These are phyloP conservation scores for Xerus rutilus DNA, from an alignment of 2,797 vertebrate species.

Conservation along the genomic window DNA sequence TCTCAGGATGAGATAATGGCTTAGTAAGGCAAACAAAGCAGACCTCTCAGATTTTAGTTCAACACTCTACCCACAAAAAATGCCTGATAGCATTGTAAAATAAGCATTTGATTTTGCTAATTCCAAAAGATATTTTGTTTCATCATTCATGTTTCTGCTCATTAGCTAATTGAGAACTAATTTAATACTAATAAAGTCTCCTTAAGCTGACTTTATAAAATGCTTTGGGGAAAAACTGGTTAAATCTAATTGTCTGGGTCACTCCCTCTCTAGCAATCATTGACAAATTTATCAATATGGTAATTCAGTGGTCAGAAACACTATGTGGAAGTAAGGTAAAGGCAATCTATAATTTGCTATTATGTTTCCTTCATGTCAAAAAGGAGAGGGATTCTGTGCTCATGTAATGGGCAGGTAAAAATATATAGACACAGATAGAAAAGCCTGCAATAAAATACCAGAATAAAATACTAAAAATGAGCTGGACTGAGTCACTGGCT, in stretches of 20 bases:
- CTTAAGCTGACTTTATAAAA: constrained; percentile 18
- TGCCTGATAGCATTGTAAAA: not conserved
- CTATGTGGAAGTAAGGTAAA: constrained; percentile 9
- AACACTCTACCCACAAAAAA: not conserved
- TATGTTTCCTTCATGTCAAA: constrained; percentile 33
- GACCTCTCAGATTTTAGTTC: not conserved
- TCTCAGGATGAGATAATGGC: not conserved
- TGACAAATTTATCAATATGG: constrained; percentile 3
- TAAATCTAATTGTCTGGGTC: not conserved
- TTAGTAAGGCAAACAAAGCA: constrained; percentile 30
- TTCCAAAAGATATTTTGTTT: constrained; percentile 18
- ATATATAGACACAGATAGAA: not conserved
- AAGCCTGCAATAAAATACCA: constrained; percentile 24
- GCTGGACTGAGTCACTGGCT: not conserved
- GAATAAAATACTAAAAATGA: constrained; percentile 48
- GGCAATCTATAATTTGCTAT: not conserved
- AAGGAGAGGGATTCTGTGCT: constrained; percentile 27
- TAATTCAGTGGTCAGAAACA: constrained; percentile 24
- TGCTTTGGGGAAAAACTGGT: not conserved
- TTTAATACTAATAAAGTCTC: constrained; percentile 49
- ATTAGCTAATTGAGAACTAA: constrained; percentile 64
- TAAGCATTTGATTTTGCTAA: constrained; percentile 10
- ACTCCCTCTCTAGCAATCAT: not conserved
- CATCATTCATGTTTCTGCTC: not conserved
- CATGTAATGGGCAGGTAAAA: not conserved